These are phyloP conservation scores for Marronus borbonicus DNA, from an alignment of 2,888 invertebrate species.

Conservation along the genomic window DNA sequence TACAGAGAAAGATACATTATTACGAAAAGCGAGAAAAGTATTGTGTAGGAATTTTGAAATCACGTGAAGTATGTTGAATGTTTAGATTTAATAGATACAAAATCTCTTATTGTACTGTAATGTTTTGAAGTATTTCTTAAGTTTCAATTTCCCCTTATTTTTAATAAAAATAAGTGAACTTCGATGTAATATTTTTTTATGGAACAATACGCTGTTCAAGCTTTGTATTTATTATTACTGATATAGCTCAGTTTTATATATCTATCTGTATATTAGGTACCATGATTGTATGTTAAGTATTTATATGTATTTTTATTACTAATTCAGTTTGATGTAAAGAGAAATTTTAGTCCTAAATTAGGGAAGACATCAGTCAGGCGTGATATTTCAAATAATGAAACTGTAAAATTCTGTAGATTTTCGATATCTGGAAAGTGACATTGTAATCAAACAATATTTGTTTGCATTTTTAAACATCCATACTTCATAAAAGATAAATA, in stretches of 20 bases:
- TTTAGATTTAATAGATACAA: conserved; percentile 9
- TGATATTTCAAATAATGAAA: conserved; percentile 33
- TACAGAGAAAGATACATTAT: conserved; percentile 13
- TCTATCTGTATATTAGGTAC: conserved; percentile 47
- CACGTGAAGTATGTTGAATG: conserved; percentile 21
- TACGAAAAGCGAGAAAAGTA: background rate
- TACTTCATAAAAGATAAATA: conserved; percentile 35
- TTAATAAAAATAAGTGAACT: conserved; percentile 38
- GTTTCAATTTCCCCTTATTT: conserved; percentile 29
- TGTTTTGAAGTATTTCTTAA: conserved; percentile 37
- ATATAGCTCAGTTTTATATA: conserved; percentile 48
- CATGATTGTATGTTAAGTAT: conserved; percentile 47
- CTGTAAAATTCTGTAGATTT: conserved; percentile 36
- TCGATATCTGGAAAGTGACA: conserved; percentile 32
- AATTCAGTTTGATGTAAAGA: conserved; percentile 46
- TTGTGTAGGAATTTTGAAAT: conserved; percentile 22
- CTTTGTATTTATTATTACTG: conserved; percentile 47
- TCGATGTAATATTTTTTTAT: conserved; percentile 48
- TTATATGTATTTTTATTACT: conserved; percentile 49
- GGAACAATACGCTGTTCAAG: conserved; percentile 33
- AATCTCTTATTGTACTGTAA: conserved; percentile 42
- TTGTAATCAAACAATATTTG: conserved; percentile 39
- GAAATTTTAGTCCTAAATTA: conserved; percentile 37
- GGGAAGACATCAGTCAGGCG: conserved; percentile 28
- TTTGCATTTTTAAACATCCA: conserved; percentile 39